These are phyloP conservation scores for Schmidtea mediterranea DNA, from an alignment of 1,140 invertebrate species.

Conservation along the genomic window DNA sequence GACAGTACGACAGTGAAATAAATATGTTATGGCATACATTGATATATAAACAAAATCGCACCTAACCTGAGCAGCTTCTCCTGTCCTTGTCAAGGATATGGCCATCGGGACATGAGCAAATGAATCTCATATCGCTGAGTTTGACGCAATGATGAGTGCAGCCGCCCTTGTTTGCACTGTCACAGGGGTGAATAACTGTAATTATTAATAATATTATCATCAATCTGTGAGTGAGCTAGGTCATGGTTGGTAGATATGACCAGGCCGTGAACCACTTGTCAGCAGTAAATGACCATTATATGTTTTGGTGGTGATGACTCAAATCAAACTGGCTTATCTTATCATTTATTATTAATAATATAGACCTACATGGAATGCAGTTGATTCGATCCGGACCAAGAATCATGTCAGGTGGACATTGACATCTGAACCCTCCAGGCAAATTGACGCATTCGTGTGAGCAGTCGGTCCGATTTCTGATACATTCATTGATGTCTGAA, in stretches of 20 bases:
- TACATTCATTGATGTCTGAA: constrained; percentile 19
- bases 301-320: too few species aligned
- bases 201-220: too few species aligned
- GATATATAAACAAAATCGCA: neutral
- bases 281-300: too few species aligned
- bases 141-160: neutral
- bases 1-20: too few species aligned
- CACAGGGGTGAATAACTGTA: neutral
- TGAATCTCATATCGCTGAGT: neutral
- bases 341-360: too few species aligned
- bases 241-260: too few species aligned
- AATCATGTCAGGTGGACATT: constrained; percentile 17
- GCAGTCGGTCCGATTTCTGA: constrained; percentile 18
- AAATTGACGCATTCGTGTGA: constrained; percentile 19
- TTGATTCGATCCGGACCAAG: constrained; percentile 15
- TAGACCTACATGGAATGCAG: neutral
- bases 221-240: too few species aligned
- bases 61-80: neutral
- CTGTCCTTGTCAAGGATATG: neutral
- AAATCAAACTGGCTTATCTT: too few species aligned
- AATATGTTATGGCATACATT: too few species aligned
- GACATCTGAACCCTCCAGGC: constrained; percentile 17
- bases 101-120: constrained; percentile 1
- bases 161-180: neutral
- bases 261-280: too few species aligned